Percentiles rank a stretch among this genome's conserved stretches.
Conservation (phyloP, 2,113 vertebrate species). For the Ictalurus furcatus region DNA sequence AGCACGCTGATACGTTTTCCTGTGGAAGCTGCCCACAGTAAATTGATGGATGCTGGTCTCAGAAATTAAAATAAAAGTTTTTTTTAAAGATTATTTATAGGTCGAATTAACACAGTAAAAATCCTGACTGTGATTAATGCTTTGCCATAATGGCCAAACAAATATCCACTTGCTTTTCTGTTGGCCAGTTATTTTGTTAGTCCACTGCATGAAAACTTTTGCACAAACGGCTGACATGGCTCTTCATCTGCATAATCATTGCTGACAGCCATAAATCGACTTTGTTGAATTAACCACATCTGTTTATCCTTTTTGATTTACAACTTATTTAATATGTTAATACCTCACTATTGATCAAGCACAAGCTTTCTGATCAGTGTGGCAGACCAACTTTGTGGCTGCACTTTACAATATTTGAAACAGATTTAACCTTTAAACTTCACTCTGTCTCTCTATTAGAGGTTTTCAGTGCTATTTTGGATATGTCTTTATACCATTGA, state of each 20-base stretch:
- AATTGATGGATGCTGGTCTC: slow-evolving; percentile 36
- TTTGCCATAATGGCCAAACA: slow-evolving; percentile 6
- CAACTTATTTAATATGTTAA: slow-evolving; percentile 53
- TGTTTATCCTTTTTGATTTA: slow-evolving; percentile 47
- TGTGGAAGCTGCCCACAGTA: slow-evolving; percentile 11
- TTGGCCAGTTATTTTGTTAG: slow-evolving; percentile 21
- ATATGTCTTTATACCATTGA: background rate
- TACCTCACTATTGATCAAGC: slow-evolving; percentile 48
- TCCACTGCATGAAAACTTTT: slow-evolving; percentile 31
- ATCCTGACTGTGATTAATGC: slow-evolving; percentile 27
- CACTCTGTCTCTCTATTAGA: background rate
- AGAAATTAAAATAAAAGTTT: slow-evolving; percentile 44
- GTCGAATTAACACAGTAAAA: slow-evolving; percentile 23
- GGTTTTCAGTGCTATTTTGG: background rate
- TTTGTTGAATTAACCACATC: slow-evolving; percentile 31
- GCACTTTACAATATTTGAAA: background rate
- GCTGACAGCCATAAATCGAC: slow-evolving; percentile 46
- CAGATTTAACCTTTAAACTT: slow-evolving; percentile 24
- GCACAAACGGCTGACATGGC: slow-evolving; percentile 37
- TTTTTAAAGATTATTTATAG: slow-evolving; percentile 45
- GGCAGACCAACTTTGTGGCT: slow-evolving; percentile 28
- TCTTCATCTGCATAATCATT: slow-evolving; percentile 41
- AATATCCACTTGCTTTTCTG: slow-evolving; percentile 7
- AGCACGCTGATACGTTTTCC: slow-evolving; percentile 21
- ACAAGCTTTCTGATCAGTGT: slow-evolving; percentile 37